Conservation (phyloP, 2,113 vertebrate genomes). For the Tachysurus fulvidraco region DNA sequence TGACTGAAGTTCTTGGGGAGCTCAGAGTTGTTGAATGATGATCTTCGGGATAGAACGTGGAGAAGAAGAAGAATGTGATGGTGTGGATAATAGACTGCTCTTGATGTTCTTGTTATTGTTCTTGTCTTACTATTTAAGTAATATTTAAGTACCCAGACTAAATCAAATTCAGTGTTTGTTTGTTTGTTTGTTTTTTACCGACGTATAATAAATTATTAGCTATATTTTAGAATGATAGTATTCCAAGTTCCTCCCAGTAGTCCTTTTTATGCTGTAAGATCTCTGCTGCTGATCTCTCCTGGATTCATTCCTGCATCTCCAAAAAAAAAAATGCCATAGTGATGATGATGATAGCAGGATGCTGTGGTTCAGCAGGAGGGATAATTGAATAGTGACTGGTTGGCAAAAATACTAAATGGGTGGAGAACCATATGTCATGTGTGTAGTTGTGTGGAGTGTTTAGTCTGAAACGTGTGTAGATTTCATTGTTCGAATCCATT, state of each 20-base stretch:
- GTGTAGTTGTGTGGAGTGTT: not conserved
- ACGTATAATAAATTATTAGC: not conserved
- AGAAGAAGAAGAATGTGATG: not conserved
- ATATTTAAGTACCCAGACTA: not conserved
- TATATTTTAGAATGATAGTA: not conserved
- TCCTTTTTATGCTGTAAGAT: not conserved
- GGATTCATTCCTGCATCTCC: constrained; percentile 15
- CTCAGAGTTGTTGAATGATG: not conserved
- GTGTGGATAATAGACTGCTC: not conserved
- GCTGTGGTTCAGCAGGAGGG: constrained; percentile 2
- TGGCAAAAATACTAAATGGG: constrained; percentile 15
- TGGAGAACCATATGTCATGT: constrained; percentile 4
- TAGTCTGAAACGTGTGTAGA: not conserved
- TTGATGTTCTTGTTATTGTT: not conserved
- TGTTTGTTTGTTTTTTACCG: not conserved
- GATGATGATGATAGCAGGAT: not conserved
- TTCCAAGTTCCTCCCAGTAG: too few relatives aligned
- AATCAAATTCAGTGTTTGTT: not conserved
- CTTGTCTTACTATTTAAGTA: too few relatives aligned
- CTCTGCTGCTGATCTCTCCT: not conserved
- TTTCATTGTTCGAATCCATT: not conserved
- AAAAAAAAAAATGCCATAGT: not conserved
- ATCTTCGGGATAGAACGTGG: not conserved
- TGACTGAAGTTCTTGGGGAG: not conserved
- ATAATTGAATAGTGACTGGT: constrained; percentile 21